Evolutionary conservation across 2,888 invertebrate species (phyloP), one percentile per base, ranked within the genome.

Genomic region (Melanostoma mellinum): DNA sequence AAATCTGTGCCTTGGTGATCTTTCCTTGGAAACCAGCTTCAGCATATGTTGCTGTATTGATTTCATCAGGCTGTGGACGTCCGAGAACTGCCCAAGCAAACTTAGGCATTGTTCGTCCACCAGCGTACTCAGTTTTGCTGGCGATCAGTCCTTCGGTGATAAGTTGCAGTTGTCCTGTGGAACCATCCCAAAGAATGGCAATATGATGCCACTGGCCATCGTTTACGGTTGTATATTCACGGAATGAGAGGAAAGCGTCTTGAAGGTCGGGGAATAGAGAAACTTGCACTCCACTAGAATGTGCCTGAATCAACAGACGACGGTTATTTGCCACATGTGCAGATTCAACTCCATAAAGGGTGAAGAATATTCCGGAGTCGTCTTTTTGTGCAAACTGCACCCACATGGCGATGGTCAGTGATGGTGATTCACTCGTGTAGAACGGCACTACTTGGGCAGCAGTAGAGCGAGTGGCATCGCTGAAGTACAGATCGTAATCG

Each of bases 201-300:
- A 98, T 95, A 88, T 98, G 98, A 92, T 98, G 98, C 98, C 98
- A 98, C 89, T 97, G 97, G 3, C 98, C 98, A 88, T 98, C 98
- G 88, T 98, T 98, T 30, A 98, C 95, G 0, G 97, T 97, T 0
- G 98, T 97, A 87, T 96, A 97, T 91, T 97, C 97, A 67, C 96
- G 94, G 91, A 97, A 98, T 87, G 97, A 96, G 50, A 98, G 92
- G 92, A 97, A 98, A 0, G 97, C 96, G 88, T 97, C 97, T 91
- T 96, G 96, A 6, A 96, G 92, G 89, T 97, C 97, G 38, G 95
- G 94, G 93, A 98, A 97, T 30, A 98, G 91, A 0, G 97, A 97
- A 10, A 98, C 94, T 91, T 97, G 96, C 2, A 98, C 96, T n/a
- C 98, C 98, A 87, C 96, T 97, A 9, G 97, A 97, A 88, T 98